Conservation (phyloP, 2,797 vertebrate species). For the Acanthiza pusilla region DNA sequence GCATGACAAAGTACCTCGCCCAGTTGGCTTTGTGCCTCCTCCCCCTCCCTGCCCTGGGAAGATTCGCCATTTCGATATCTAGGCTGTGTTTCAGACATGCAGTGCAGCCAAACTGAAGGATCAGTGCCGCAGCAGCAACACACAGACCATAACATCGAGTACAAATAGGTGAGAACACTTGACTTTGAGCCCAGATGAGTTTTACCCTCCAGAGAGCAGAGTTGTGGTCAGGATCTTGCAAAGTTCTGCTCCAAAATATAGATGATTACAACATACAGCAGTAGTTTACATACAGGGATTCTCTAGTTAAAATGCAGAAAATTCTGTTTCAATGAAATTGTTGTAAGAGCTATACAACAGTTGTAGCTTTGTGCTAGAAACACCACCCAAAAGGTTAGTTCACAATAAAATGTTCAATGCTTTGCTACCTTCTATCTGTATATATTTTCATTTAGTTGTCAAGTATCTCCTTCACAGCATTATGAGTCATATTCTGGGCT, state of each 20-base stretch:
- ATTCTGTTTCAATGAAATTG: constrained; percentile 41
- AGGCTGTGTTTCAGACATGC: not conserved
- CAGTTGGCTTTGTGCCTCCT: not conserved
- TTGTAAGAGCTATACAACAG: constrained; percentile 24
- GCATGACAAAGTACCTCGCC: not conserved
- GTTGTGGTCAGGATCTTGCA: not conserved
- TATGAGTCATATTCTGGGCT: constrained; percentile 49
- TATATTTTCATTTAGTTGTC: constrained; percentile 21
- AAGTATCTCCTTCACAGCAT: constrained; percentile 17
- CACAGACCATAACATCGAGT: not conserved
- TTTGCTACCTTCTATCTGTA: not conserved
- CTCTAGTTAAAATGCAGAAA: constrained; percentile 11
- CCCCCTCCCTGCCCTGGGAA: constrained; percentile 67
- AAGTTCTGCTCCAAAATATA: not conserved
- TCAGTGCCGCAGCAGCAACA: not conserved
- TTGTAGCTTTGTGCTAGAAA: constrained; percentile 40
- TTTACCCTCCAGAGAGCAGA: not conserved
- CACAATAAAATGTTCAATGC: constrained; percentile 60
- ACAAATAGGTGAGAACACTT: not conserved
- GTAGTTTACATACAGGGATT: not conserved
- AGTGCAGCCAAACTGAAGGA: not conserved
- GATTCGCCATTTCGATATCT: constrained; percentile 67
- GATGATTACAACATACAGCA: not conserved
- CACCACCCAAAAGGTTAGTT: constrained; percentile 9
- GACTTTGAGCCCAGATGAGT: not conserved